Evolutionary conservation across 2,113 vertebrate genomes (phyloP).

Genomic region (Oncorhynchus mykiss): DNA sequence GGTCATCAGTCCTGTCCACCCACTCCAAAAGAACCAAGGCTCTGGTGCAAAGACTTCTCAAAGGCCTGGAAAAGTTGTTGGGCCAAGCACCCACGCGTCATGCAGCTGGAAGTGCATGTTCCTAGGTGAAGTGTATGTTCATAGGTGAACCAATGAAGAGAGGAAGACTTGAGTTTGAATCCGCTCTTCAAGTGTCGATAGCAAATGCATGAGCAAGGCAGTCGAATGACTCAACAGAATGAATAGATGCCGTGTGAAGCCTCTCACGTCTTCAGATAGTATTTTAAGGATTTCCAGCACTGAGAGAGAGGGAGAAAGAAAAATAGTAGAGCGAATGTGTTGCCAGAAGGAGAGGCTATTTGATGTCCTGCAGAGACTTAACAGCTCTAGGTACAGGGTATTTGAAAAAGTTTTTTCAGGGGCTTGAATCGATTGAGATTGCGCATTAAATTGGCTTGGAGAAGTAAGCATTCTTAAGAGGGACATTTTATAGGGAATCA

Average conservation of each 20-base stretch:
- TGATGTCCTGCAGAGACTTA: constrained; percentile 61
- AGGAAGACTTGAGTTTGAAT: no score
- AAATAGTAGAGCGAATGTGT: constrained; percentile 26
- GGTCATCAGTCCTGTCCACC: background rate
- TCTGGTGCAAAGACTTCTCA: background rate
- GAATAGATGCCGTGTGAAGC: no score
- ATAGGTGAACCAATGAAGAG: no score
- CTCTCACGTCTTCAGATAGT: no score
- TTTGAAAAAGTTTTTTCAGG: constrained; percentile 54
- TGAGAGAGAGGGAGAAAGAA: constrained; percentile 2
- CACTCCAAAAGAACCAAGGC: background rate
- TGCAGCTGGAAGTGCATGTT: no score
- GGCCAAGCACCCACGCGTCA: no score
- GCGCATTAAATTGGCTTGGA: constrained; percentile 1
- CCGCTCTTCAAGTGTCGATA: no score
- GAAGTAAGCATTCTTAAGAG: constrained; percentile 55
- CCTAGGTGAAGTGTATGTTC: no score
- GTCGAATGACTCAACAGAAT: no score
- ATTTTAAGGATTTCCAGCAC: no score
- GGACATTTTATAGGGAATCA: constrained; percentile 59
- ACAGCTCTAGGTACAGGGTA: constrained; percentile 51
- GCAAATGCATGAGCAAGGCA: no score
- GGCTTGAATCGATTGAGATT: constrained; percentile 64
- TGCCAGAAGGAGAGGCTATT: constrained; percentile 21
- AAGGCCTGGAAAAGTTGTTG: no score